These are phyloP conservation scores for Galeopterus variegatus DNA, from an alignment of 2,113 vertebrate genomes.

Conservation along the genomic window DNA sequence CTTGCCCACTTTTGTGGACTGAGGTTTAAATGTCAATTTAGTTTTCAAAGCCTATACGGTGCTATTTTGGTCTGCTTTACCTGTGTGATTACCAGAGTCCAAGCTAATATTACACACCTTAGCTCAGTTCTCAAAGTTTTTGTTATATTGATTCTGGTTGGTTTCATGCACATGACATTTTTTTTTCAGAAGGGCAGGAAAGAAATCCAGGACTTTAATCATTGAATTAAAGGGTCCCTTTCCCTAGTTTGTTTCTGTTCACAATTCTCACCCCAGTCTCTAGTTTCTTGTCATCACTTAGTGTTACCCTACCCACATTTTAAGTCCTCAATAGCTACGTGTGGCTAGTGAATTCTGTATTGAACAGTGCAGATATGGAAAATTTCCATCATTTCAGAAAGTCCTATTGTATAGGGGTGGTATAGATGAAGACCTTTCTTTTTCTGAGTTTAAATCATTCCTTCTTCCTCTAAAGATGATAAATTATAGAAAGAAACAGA, in stretches of 20 bases:
- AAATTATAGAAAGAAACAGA: not conserved
- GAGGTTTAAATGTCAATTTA: not conserved
- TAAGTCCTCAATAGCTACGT: not conserved
- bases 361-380: not conserved
- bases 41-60: not conserved
- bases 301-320: not conserved
- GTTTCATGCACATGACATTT: not conserved
- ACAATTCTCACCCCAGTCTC: not conserved
- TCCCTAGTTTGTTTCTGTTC: not conserved
- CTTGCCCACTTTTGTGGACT: not conserved
- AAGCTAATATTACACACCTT: not conserved
- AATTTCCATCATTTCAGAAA: not conserved
- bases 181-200: not conserved
- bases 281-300: not conserved
- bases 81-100: not conserved
- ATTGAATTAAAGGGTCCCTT: not conserved
- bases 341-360: not conserved
- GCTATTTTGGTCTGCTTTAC: not conserved
- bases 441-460: not conserved
- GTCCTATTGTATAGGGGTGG: not conserved
- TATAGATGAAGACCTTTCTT: not conserved
- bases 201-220: not conserved
- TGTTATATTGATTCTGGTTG: not conserved
- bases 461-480: not conserved
- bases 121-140: not conserved